Base-by-base conservation (phyloP, 2,888 invertebrate genomes). In the Sesia bembeciformis region DNA sequence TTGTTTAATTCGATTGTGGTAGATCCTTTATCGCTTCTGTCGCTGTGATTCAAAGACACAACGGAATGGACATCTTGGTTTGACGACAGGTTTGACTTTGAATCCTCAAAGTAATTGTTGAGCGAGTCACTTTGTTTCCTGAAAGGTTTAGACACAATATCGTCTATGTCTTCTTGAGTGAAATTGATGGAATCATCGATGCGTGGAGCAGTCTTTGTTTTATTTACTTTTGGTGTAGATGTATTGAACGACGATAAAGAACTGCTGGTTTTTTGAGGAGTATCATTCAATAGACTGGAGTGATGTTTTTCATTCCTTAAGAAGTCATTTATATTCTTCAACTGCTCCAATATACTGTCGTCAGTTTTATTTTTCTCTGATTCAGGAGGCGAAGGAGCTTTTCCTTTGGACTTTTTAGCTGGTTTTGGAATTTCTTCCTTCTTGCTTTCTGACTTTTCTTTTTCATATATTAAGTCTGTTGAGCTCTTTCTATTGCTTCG, bases 1-100 rank as follows among this genome's bases (percentile, higher is more conserved):
- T 94, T 91, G 68, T 94, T 94, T 39, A 94, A 76, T 72, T 94
- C 94, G 54, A 94, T 94, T 1, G 93, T 94, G 39, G 93, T 94
- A 2, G 90, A 89, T 49, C 86, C 86, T 67, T 84, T 89, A 43
- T 90, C 90, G 67, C 87, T 90, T 69, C 84, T 84, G 59, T 90
- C 88, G 63, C 90, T 85, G 60, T 84, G 80, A 62, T 87, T 84
- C 40, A 90, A 74, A 40, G 90, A 90, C 4, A 83, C 70, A 4
- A 88, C 78, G 4, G 90, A 90, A 63, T 84, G 75, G 40, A 78
- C 69, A 61, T 90, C 90, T 61, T 83, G 81, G 57, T 83, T 90
- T 1, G 90, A 90, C 43, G 90, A 90, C 52, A 89, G 62, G 60
- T 87, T 90, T 7, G 90, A 90, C 64, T 86, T 87, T 0, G 86